A percentile compares a stretch with the other conserved stretches of the same genome.
Evolutionary conservation across 2,113 vertebrate genomes (phyloP).

Genomic region (Abramis brama): DNA sequence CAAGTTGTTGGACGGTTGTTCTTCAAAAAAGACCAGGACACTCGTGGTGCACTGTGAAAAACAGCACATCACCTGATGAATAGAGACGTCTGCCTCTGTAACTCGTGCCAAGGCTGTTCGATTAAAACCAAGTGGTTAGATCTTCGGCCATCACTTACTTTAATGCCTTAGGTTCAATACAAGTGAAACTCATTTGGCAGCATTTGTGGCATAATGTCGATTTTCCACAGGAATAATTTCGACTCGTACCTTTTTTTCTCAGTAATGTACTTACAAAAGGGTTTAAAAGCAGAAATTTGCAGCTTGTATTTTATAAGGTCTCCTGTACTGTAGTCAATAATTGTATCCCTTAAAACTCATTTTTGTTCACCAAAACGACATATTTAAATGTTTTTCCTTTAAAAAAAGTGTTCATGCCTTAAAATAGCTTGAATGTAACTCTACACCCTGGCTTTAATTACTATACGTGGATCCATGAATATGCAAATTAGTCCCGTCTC

Average conservation of each 20-base stretch:
- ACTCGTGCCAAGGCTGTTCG: neutral
- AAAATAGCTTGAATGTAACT: too few species aligned
- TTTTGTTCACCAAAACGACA: too few species aligned
- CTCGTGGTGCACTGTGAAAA: neutral
- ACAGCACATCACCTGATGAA: neutral
- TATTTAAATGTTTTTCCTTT: too few species aligned
- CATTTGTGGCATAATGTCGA: neutral
- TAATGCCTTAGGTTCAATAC: neutral
- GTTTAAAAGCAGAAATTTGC: neutral
- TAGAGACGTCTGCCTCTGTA: neutral
- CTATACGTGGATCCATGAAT: too few species aligned
- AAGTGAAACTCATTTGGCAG: neutral
- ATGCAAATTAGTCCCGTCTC: too few species aligned
- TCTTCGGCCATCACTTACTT: slow-evolving; percentile 13
- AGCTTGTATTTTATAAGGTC: neutral
- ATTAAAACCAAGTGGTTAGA: neutral
- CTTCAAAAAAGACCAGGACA: slow-evolving; percentile 4
- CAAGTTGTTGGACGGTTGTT: slow-evolving; percentile 34
- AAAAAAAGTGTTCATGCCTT: too few species aligned
- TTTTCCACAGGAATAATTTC: neutral
- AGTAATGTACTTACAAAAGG: neutral
- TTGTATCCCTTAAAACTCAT: too few species aligned
- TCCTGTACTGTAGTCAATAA: too few species aligned
- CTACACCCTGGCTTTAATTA: too few species aligned
- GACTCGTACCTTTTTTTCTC: neutral